Conservation (phyloP, 2,797 vertebrate genomes). For the Tangara arthus region DNA sequence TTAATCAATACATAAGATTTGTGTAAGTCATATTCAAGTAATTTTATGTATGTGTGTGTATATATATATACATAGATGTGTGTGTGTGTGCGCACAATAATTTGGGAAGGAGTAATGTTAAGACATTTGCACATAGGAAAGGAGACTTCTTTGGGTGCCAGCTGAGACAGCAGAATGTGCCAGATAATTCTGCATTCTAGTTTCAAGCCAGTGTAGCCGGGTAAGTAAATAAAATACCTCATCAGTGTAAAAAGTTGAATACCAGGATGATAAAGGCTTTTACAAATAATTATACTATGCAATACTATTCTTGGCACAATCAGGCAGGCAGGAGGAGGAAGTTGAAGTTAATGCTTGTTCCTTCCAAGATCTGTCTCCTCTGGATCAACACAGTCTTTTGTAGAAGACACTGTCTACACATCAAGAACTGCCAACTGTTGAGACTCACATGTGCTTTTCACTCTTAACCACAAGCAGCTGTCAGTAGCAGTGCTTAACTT, state of each 20-base stretch:
- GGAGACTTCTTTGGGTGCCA: background rate
- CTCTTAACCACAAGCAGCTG: background rate
- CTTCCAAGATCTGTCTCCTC: background rate
- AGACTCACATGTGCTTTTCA: background rate
- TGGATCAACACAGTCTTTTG: background rate
- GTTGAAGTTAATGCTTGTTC: background rate
- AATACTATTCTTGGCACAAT: background rate
- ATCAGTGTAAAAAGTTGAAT: background rate
- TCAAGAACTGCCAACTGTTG: background rate
- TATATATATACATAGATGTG: rapidly evolving
- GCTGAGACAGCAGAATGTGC: background rate
- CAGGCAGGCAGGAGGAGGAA: background rate
- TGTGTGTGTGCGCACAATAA: background rate
- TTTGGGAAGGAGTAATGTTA: background rate
- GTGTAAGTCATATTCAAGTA: background rate
- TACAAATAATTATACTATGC: background rate
- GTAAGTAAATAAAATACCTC: background rate
- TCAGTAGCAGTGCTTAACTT: background rate
- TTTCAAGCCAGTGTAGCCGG: background rate
- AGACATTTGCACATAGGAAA: background rate
- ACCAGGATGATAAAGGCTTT: background rate
- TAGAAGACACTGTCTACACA: background rate
- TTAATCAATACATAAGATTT: background rate
- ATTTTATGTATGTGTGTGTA: background rate
- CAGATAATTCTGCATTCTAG: background rate